These are phyloP conservation scores for Saturnia japonica DNA, from an alignment of 2,888 invertebrate species.

Conservation along the genomic window DNA sequence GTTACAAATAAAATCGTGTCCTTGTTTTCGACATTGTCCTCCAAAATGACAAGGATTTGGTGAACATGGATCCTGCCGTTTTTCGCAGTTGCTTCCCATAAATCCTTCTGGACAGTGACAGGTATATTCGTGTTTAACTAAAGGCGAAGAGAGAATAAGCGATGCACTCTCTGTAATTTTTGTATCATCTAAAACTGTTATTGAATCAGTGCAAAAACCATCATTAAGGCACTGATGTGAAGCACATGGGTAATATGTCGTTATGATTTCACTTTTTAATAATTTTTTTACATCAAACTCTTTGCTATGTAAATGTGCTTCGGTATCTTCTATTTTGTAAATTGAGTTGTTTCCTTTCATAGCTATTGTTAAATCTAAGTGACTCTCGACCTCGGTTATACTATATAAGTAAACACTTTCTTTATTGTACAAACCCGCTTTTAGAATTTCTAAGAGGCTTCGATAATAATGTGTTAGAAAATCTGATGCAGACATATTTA, in stretches of 20 bases:
- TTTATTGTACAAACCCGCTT: constrained; percentile 83
- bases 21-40: constrained; percentile 91
- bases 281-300: constrained; percentile 84
- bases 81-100: constrained; percentile 91
- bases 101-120: constrained; percentile 93
- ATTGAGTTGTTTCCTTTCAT: constrained; percentile 83
- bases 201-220: constrained; percentile 88
- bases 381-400: constrained; percentile 84
- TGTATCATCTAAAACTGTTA: constrained; percentile 85
- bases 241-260: constrained; percentile 91
- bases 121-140: constrained; percentile 88
- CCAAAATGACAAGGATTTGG: constrained; percentile 94
- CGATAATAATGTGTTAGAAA: constrained; percentile 91
- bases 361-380: constrained; percentile 88
- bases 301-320: constrained; percentile 85
- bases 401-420: constrained; percentile 88
- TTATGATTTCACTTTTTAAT: constrained; percentile 82
- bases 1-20: constrained; percentile 91
- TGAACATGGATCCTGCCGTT: constrained; percentile 94
- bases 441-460: constrained; percentile 86
- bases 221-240: constrained; percentile 88
- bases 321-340: constrained; percentile 84
- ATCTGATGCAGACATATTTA: constrained; percentile 86
- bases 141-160: constrained; percentile 91
- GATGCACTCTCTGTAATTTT: constrained; percentile 91